These are phyloP conservation scores for Dicaeum eximium DNA, from an alignment of 2,113 vertebrate genomes.

Conservation along the genomic window DNA sequence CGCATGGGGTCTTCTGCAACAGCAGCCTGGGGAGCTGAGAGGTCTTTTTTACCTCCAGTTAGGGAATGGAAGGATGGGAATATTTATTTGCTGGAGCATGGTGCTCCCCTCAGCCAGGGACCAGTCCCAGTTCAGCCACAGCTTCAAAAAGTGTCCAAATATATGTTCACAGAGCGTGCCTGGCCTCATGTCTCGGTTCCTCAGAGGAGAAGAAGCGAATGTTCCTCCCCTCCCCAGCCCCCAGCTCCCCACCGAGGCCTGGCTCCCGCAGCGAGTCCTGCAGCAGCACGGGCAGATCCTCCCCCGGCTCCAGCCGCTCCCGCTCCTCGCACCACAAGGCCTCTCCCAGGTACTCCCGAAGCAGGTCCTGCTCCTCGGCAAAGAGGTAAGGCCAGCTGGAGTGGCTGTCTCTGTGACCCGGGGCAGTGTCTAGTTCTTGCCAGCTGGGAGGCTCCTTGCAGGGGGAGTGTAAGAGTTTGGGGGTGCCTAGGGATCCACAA, in stretches of 20 bases:
- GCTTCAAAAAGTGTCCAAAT: not conserved
- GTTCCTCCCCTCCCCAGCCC: slow-evolving; percentile 31
- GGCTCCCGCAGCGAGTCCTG: slow-evolving; percentile 69
- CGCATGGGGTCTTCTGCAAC: not conserved
- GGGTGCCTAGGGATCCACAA: not conserved
- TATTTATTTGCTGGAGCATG: not conserved
- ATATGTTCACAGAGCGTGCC: slow-evolving; percentile 68
- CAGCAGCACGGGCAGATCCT: slow-evolving; percentile 70
- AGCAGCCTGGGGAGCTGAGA: not conserved
- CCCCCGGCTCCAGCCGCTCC: slow-evolving; percentile 74
- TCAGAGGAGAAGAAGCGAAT: slow-evolving; percentile 63
- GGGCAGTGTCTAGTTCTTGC: not conserved
- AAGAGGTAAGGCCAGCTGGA: slow-evolving; percentile 69
- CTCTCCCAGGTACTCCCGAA: slow-evolving; percentile 79
- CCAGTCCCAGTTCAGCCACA: not conserved
- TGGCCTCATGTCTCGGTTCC: slow-evolving; percentile 69
- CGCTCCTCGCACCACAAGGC: slow-evolving; percentile 59
- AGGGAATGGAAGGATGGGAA: not conserved
- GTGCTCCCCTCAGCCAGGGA: not conserved
- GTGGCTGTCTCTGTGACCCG: not conserved
- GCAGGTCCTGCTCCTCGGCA: slow-evolving; percentile 81
- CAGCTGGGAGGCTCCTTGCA: not conserved
- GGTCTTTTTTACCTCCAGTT: not conserved
- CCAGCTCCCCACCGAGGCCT: slow-evolving; percentile 47
- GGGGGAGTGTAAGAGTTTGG: not conserved